Conservation (phyloP, 2,888 invertebrate species). For the Oligia latruncula region DNA sequence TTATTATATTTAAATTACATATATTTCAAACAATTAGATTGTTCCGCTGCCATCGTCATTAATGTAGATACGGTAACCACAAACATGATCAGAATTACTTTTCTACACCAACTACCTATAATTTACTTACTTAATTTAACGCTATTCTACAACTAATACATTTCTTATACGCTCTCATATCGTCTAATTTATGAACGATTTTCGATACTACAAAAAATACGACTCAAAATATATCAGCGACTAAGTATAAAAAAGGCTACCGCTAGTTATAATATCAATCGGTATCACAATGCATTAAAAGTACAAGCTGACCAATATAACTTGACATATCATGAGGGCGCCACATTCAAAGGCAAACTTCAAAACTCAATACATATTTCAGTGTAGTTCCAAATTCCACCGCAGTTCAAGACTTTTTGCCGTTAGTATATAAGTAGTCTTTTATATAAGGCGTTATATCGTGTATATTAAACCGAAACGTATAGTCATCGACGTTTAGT, state of each 20-base stretch:
- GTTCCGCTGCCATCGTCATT: too few species aligned
- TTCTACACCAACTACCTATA: not conserved
- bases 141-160: conserved; percentile 58
- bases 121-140: conserved; percentile 64
- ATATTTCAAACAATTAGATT: too few species aligned
- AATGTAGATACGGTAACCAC: not conserved
- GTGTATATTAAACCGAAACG: conserved; percentile 54
- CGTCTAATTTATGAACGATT: conserved; percentile 52
- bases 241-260: conserved; percentile 51
- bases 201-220: conserved; percentile 51
- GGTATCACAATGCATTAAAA: conserved; percentile 52
- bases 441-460: conserved; percentile 63
- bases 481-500: conserved; percentile 63
- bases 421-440: conserved; percentile 37
- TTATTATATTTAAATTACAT: too few species aligned
- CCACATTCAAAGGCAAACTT: conserved; percentile 4
- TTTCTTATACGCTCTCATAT: conserved; percentile 57
- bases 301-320: not conserved
- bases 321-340: conserved; percentile 8
- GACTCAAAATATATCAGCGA: conserved; percentile 45
- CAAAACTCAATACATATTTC: not conserved
- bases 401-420: conserved; percentile 22
- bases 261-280: conserved; percentile 61
- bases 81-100: not conserved
- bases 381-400: not conserved